phyloP scores from a whole-genome alignment of 2,888 invertebrate genomes.

The Auanema sp. region DNA sequence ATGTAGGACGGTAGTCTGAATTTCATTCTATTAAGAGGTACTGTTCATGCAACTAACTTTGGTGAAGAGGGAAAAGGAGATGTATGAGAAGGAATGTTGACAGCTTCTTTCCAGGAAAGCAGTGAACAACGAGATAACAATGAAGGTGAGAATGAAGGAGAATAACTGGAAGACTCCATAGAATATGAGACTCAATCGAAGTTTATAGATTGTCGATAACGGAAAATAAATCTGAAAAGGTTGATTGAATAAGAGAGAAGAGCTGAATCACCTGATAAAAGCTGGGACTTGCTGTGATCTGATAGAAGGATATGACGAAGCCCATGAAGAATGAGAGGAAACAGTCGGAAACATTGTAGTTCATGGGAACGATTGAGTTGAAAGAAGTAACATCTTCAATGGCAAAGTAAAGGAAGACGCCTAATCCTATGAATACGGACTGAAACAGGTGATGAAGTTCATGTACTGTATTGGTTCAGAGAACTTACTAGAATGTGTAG shows the following conservation, averaged over 20 bases:
- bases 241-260: background rate
- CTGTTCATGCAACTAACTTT: conserved; percentile 26
- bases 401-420: conserved; percentile 41
- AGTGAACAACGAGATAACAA: conserved; percentile 36
- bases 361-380: conserved; percentile 22
- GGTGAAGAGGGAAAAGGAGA: conserved; percentile 31
- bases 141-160: conserved; percentile 31
- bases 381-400: conserved; percentile 44
- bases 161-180: conserved; percentile 44
- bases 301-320: conserved; percentile 35
- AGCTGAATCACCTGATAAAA: conserved; percentile 32
- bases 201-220: conserved; percentile 43
- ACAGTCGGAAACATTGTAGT: conserved; percentile 23
- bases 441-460: conserved; percentile 12
- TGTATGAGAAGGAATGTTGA: conserved; percentile 29
- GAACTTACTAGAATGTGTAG: conserved; percentile 28
- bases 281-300: conserved; percentile 30
- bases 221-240: conserved; percentile 32
- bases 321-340: conserved; percentile 28
- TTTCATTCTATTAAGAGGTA: conserved; percentile 4
- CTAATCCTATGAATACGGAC: conserved; percentile 33
- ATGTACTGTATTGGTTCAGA: background rate
- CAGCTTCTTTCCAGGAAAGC: conserved; percentile 37
- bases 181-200: conserved; percentile 41
- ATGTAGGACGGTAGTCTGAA: conserved; percentile 23